Evolutionary conservation across 2,888 invertebrate genomes (phyloP).

Genomic region (Chalcosyrphus nemorum): DNA sequence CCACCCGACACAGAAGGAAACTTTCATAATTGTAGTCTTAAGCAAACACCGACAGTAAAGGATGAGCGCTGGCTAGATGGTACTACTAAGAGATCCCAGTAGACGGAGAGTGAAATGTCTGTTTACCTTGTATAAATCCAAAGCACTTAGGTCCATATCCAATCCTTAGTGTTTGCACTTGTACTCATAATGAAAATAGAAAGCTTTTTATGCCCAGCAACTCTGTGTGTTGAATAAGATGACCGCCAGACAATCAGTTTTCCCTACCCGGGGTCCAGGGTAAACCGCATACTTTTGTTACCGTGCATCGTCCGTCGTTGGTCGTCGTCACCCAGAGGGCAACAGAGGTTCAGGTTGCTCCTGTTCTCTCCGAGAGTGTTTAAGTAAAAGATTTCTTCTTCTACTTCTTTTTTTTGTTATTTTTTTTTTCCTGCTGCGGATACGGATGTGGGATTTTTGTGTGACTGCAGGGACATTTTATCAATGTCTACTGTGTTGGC

Average conservation of each 20-base stretch:
- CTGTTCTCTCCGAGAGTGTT: conserved; percentile 65
- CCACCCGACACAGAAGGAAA: conserved; percentile 51
- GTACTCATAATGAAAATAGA: conserved; percentile 76
- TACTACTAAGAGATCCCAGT: conserved; percentile 51
- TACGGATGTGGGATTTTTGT: conserved; percentile 71
- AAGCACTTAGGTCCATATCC: conserved; percentile 73
- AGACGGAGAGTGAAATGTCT: conserved; percentile 73
- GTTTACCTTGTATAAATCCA: conserved; percentile 75
- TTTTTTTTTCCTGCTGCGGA: conserved; percentile 47
- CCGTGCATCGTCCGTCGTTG: conserved; percentile 40
- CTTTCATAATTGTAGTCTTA: conserved; percentile 73
- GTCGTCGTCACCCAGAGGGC: conserved; percentile 51
- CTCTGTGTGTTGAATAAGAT: conserved; percentile 70
- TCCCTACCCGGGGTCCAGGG: conserved; percentile 19
- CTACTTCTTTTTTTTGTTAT: conserved; percentile 18
- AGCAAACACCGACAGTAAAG: conserved; percentile 65
- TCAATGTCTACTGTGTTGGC: conserved; percentile 72
- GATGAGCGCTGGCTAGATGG: conserved; percentile 7
- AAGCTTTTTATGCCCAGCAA: conserved; percentile 74
- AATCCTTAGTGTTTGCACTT: conserved; percentile 75
- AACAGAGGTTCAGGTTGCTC: conserved; percentile 70
- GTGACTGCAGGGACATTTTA: conserved; percentile 73
- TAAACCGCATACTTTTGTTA: conserved; percentile 72
- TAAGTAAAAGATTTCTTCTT: conserved; percentile 70
- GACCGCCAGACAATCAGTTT: conserved; percentile 72